These are phyloP conservation scores for Teleogryllus oceanicus DNA, from an alignment of 2,888 invertebrate species.

Conservation along the genomic window DNA sequence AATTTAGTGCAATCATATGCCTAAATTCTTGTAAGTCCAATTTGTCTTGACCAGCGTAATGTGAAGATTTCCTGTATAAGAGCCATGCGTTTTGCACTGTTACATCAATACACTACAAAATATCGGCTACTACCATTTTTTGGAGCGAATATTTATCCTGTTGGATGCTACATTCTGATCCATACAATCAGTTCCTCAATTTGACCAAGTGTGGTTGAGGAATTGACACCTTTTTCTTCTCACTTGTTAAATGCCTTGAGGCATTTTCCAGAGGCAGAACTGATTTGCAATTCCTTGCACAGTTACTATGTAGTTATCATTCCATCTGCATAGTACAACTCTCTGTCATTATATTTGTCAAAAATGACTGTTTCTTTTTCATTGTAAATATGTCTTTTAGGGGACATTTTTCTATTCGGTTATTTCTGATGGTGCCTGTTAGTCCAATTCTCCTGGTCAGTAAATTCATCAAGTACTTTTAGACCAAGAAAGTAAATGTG, in stretches of 20 bases:
- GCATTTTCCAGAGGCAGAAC: too few relatives aligned
- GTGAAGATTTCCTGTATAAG: not conserved
- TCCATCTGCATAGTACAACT: too few relatives aligned
- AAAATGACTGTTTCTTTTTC: not conserved
- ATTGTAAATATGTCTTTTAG: not conserved
- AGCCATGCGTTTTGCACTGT: not conserved
- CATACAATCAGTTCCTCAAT: too few relatives aligned
- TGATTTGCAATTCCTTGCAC: too few relatives aligned
- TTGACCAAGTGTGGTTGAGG: not conserved
- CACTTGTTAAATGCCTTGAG: too few relatives aligned
- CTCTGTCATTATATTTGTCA: not conserved
- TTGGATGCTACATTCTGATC: too few relatives aligned
- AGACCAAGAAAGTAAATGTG: constrained; percentile 18
- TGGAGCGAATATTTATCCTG: too few relatives aligned
- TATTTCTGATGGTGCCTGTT: constrained; percentile 21
- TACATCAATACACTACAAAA: not conserved
- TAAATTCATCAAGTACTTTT: constrained; percentile 20
- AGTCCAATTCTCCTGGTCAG: not conserved
- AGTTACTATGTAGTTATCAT: too few relatives aligned
- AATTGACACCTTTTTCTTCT: not conserved
- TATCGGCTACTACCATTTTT: too few relatives aligned
- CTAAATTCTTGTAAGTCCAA: not conserved
- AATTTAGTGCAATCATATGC: not conserved
- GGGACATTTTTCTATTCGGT: constrained; percentile 21
- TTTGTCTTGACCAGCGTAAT: not conserved